Evolutionary conservation across 1,140 invertebrate species (phyloP), one percentile per base, ranked within the genome.

Genomic region (Leptopilina boulardi): DNA sequence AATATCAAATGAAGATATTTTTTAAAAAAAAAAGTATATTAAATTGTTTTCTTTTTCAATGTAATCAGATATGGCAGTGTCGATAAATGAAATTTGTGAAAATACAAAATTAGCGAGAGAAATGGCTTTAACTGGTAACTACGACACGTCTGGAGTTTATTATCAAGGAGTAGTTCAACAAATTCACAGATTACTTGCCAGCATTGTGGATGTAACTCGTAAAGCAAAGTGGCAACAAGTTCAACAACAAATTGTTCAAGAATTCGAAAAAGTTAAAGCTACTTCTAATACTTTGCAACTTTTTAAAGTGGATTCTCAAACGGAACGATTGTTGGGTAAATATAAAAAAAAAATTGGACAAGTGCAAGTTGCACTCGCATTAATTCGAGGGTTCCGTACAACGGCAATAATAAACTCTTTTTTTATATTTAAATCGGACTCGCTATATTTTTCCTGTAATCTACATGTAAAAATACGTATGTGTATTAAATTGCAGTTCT

Each of bases 151-250:
- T 11, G 93, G 95, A 83, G 97, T 99, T 70, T 99, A 99, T 91
- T 99, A 99, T 89, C 96, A 99, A 91, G 97, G 97, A 70, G 96
- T 97, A 4, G 93, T 98, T 41, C 96, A 97, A 88, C 96, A 98
- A 91, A 96, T 98, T 83, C 96, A 97, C 85, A 94, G 94, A 82
- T 92, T 98, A 30, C 93, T 99, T 56, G 92, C 94, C 18, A 95
- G 94, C 47, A 96, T 98, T 66, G 95, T 93, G 15, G 97, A 94
- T 89, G 94, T 94, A 70, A 94, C 94, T 79, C 93, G 94, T 75
- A 98, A 96, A 91, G 94, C 94, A 79, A 96, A 96, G 91, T 99
- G 98, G 97, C 97, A 95, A 89, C 93, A 96, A 93, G 96, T 98
- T 11, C 97, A 98, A 87, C 95, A 97, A 84, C 95, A 97, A 90